Conservation (phyloP, 64 coral and sea anemone genomes). For the Porites lutea region DNA sequence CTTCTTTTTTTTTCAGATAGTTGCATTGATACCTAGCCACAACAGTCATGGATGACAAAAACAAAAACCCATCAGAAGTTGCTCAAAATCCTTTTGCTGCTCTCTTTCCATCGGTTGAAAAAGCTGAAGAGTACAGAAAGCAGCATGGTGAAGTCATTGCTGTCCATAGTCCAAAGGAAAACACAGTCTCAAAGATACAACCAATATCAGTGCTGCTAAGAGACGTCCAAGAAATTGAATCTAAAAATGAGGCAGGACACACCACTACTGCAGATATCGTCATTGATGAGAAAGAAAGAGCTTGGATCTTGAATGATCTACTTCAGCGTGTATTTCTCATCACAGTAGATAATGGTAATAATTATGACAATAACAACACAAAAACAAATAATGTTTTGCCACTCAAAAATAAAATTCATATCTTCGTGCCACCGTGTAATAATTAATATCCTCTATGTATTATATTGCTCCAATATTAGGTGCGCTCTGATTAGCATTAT, state of each 20-base stretch:
- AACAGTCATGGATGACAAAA: background rate
- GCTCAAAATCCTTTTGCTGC: constrained; percentile 77
- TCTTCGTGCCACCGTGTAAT: too few relatives aligned
- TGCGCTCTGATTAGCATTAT: too few relatives aligned
- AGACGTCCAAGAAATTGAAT: background rate
- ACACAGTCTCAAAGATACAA: background rate
- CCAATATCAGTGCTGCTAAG: background rate
- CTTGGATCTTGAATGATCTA: constrained; percentile 70
- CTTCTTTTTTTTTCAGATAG: background rate
- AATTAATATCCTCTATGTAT: too few relatives aligned
- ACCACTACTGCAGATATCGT: background rate
- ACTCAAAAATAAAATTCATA: too few relatives aligned
- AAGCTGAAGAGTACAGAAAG: constrained; percentile 67
- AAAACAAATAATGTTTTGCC: too few relatives aligned
- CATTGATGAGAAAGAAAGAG: background rate
- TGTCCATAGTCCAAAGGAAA: background rate
- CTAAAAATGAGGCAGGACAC: background rate
- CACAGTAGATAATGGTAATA: constrained; percentile 56
- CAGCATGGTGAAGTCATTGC: background rate
- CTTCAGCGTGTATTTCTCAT: constrained; percentile 77
- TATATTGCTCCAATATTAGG: too few relatives aligned
- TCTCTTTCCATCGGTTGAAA: constrained; percentile 66
- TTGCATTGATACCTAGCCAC: background rate
- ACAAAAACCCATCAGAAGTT: background rate
- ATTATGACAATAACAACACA: too few relatives aligned